phyloP scores from a whole-genome alignment of 2,113 vertebrate species.

The Vanacampus margaritifer region DNA sequence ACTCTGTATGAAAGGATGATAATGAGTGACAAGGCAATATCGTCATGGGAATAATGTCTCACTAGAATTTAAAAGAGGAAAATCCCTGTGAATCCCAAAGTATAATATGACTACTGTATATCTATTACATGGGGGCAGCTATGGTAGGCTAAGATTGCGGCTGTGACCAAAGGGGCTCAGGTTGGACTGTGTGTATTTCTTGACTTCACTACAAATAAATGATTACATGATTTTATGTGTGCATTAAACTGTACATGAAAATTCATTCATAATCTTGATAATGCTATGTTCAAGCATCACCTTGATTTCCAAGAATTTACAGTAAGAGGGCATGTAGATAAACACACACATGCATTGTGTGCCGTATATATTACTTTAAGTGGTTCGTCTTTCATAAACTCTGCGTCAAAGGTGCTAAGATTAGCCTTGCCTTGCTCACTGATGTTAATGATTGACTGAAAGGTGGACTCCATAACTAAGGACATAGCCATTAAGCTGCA shows the following conservation, averaged over 20 bases:
- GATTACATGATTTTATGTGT: background rate
- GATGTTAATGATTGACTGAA: conserved; percentile 58
- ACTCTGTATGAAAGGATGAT: background rate
- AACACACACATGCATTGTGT: background rate
- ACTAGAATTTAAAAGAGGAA: conserved; percentile 13
- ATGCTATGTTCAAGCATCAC: background rate
- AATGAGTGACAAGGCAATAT: conserved; percentile 15
- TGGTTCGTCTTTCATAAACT: conserved; percentile 18
- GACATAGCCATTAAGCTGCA: conserved; percentile 18
- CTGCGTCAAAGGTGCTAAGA: conserved; percentile 22
- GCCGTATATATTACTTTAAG: conserved; percentile 23
- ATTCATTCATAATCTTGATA: background rate
- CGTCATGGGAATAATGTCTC: conserved; percentile 9
- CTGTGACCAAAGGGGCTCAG: background rate
- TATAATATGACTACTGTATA: no score
- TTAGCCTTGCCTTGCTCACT: conserved; percentile 29
- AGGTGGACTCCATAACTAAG: conserved; percentile 33
- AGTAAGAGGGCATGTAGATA: background rate
- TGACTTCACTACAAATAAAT: background rate
- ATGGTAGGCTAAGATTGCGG: background rate
- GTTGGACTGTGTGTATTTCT: background rate
- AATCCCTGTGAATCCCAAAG: conserved; percentile 1
- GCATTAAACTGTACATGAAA: background rate
- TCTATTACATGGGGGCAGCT: background rate
- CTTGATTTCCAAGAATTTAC: background rate